phyloP scores from a whole-genome alignment of 1,140 invertebrate genomes.

The Chlorops oryzae region DNA sequence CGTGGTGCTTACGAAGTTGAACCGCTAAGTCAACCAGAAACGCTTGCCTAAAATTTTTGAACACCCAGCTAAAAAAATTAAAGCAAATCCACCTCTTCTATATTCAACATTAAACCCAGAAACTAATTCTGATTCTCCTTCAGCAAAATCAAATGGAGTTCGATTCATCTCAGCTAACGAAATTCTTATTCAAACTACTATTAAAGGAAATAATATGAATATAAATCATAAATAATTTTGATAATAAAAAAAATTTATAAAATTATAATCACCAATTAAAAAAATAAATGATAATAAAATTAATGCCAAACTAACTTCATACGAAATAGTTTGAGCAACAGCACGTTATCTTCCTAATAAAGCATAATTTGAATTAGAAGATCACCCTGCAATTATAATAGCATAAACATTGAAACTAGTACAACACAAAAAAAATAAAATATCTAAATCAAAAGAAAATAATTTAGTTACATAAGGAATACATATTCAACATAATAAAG shows the following conservation, averaged over 20 bases:
- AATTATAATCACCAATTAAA: slow-evolving; percentile 32
- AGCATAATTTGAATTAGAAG: slow-evolving; percentile 60
- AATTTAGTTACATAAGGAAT: slow-evolving; percentile 47
- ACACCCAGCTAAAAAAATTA: slow-evolving; percentile 70
- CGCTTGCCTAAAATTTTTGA: slow-evolving; percentile 62
- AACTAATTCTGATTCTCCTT: slow-evolving; percentile 67
- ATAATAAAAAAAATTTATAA: slow-evolving; percentile 31
- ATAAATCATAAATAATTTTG: slow-evolving; percentile 49
- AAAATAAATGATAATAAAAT: slow-evolving; percentile 31
- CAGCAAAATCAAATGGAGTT: slow-evolving; percentile 69
- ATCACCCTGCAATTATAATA: slow-evolving; percentile 50
- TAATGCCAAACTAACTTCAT: slow-evolving; percentile 34
- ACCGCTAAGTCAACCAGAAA: too few relatives aligned
- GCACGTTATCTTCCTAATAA: slow-evolving; percentile 56
- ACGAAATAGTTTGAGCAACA: too few relatives aligned
- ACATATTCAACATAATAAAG: slow-evolving; percentile 51
- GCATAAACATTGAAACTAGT: slow-evolving; percentile 49
- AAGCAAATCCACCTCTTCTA: slow-evolving; percentile 59
- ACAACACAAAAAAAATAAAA: too few relatives aligned
- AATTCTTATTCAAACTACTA: slow-evolving; percentile 53
- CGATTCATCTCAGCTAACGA: slow-evolving; percentile 66
- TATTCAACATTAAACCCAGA: slow-evolving; percentile 72
- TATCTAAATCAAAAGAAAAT: slow-evolving; percentile 37
- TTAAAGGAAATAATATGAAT: slow-evolving; percentile 52
- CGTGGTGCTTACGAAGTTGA: too few relatives aligned